Conservation (phyloP, 2,888 invertebrate species). For the Prosopocoilus inquinatus region DNA sequence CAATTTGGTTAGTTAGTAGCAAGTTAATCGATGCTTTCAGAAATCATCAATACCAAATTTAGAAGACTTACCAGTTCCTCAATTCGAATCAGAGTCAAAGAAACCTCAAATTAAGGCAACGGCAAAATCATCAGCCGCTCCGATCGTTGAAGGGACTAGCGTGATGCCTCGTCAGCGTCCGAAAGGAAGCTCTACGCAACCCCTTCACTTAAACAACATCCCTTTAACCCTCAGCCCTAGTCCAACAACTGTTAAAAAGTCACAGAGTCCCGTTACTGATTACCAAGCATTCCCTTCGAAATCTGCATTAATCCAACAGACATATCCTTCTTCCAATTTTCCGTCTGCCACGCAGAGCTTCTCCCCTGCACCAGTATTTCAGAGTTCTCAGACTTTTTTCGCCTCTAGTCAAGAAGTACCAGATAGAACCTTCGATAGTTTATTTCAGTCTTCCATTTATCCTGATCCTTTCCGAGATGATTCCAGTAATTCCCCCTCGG, state of each 20-base stretch:
- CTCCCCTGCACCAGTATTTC: constrained; percentile 15
- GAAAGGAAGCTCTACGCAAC: constrained; percentile 59
- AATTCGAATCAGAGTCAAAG: constrained; percentile 69
- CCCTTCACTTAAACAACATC: constrained; percentile 49
- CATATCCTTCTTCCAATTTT: constrained; percentile 29
- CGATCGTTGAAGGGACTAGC: constrained; percentile 69
- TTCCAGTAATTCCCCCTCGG: constrained; percentile 15
- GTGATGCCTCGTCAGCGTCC: constrained; percentile 82
- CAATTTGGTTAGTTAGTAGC: neutral
- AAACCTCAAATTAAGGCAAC: constrained; percentile 52
- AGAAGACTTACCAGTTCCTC: constrained; percentile 64
- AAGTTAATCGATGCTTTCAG: constrained; percentile 47
- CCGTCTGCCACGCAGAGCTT: constrained; percentile 24
- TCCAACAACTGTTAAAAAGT: constrained; percentile 51
- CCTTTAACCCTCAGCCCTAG: constrained; percentile 57
- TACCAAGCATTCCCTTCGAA: constrained; percentile 25
- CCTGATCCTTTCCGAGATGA: constrained; percentile 71
- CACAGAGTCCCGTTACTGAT: constrained; percentile 44
- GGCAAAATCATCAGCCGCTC: constrained; percentile 46
- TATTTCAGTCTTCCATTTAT: constrained; percentile 66
- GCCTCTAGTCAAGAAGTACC: constrained; percentile 23
- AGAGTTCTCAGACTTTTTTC: constrained; percentile 18
- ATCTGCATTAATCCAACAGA: constrained; percentile 10
- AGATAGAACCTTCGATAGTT: constrained; percentile 56
- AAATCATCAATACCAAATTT: constrained; percentile 64